Evolutionary conservation across 2,888 invertebrate species (phyloP).

Genomic region (Brachyptera putata): DNA sequence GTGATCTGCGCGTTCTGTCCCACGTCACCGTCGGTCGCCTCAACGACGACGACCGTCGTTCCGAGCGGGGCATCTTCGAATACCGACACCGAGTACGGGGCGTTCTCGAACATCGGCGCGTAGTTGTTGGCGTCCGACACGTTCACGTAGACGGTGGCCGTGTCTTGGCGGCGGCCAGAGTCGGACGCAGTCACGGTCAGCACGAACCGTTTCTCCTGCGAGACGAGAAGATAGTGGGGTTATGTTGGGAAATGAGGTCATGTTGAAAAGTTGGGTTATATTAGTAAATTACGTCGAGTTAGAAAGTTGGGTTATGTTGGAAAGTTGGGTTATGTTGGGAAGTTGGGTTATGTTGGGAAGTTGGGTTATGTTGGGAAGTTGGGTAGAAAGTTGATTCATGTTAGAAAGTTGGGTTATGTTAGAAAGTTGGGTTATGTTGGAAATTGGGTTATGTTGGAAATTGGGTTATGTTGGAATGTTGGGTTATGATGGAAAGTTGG

Average conservation of each 20-base stretch:
- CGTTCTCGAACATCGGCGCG: slow-evolving; percentile 88
- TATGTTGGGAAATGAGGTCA: not conserved
- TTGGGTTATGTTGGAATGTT: too few species aligned
- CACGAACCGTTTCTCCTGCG: slow-evolving; percentile 71
- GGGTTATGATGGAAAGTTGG: too few species aligned
- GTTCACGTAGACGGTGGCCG: slow-evolving; percentile 86
- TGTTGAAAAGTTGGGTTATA: not conserved
- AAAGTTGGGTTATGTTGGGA: too few species aligned
- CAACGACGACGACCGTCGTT: slow-evolving; percentile 85
- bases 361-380: too few species aligned
- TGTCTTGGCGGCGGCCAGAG: slow-evolving; percentile 81
- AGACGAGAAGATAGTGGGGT: not conserved
- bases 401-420: too few species aligned
- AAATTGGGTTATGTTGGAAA: too few species aligned
- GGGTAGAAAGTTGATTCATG: too few species aligned
- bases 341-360: too few species aligned
- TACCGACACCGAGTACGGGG: slow-evolving; percentile 82
- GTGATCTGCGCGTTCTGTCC: slow-evolving; percentile 78
- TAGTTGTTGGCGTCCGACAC: slow-evolving; percentile 94
- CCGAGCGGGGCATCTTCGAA: slow-evolving; percentile 92
- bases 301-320: too few species aligned
- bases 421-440: too few species aligned
- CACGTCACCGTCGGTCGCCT: slow-evolving; percentile 90
- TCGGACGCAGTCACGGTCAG: slow-evolving; percentile 86
- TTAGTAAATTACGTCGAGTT: too few species aligned